These are phyloP conservation scores for rabbit (Oryctolagus cuniculus) DNA, from an alignment of 2,113 vertebrate genomes.

Conservation along the genomic window DNA sequence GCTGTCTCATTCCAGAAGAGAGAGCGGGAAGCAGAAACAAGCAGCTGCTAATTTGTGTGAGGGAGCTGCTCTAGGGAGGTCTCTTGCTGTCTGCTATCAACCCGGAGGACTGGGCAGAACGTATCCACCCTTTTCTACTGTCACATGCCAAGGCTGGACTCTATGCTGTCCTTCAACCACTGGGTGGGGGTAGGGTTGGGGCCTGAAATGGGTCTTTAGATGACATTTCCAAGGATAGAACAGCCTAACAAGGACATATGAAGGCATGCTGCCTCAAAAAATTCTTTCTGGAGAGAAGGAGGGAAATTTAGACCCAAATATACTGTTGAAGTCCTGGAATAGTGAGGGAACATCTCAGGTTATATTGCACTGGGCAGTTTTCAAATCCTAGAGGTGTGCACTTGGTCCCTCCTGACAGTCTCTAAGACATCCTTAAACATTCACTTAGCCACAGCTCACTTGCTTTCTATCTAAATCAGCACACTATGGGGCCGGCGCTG, in stretches of 20 bases:
- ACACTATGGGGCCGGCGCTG: too few relatives aligned
- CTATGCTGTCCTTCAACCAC: neutral
- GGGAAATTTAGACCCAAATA: neutral
- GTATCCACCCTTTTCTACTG: neutral
- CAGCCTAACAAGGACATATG: neutral
- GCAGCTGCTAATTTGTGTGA: constrained; percentile 26
- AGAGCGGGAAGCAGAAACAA: constrained; percentile 3
- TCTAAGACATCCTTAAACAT: neutral
- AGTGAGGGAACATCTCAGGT: neutral
- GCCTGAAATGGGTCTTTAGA: neutral
- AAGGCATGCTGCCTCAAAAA: neutral
- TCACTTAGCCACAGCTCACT: neutral
- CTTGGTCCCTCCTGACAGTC: too few relatives aligned
- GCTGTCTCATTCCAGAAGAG: neutral
- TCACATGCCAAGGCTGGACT: neutral
- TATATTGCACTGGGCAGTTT: neutral
- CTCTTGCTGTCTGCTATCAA: neutral
- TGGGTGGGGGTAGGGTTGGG: neutral
- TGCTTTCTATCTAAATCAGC: too few relatives aligned
- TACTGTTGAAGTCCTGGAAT: neutral
- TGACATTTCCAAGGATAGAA: neutral
- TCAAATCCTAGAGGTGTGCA: neutral
- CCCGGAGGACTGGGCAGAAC: neutral
- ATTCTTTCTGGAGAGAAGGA: constrained; percentile 4
- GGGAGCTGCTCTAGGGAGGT: neutral